Base-by-base conservation (phyloP, 2,797 vertebrate species). In the Melanotaenia boesemani region DNA sequence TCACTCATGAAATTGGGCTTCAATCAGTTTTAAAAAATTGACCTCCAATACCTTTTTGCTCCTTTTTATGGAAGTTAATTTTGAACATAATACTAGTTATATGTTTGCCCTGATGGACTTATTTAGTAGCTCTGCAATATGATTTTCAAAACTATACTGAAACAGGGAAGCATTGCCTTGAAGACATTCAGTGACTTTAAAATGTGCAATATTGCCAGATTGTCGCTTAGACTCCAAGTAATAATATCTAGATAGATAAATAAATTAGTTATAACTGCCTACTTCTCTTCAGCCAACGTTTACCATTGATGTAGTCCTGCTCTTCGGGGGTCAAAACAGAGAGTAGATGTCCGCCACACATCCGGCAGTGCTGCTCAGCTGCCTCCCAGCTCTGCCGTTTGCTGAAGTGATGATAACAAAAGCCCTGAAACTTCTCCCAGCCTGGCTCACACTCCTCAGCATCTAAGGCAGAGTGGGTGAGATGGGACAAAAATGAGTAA, bases 361-460 rank as follows among this genome's bases (percentile, higher is more conserved):
- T 61, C 24, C 97, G 90, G 66, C 98, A 99, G 89, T 97, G 95
- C 30, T 88, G 95, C 91, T 99, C 98, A 0, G 98, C 97, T 0
- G 95, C 96, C 83, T 98, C 96, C 98, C 98, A 99, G 86, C 95
- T 97, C 87, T 96, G 94, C 46, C 97, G 94, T 0, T 91, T 93
- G 30, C 89, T 86, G 50, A 98, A 97, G 73, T 99, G 97, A 54
- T 86, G 96, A 85, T 98, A 99, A 80, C 98, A 99, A 72, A 94
- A 95, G 9, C 96, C 95, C 72, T 98, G 97, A 88, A 98, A 99
- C 89, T 94, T 92, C 63, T 97, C 96, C 97, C 97, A 99, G 82
- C 94, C 95, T 0, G 93, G 91, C 63, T 94, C 95, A 79, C 98
- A 99, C 36, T 79, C 84, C 63, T 89, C 86, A 82, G 96, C 80